Base-by-base conservation (phyloP, 2,888 invertebrate genomes). In the Macaria liturata region DNA sequence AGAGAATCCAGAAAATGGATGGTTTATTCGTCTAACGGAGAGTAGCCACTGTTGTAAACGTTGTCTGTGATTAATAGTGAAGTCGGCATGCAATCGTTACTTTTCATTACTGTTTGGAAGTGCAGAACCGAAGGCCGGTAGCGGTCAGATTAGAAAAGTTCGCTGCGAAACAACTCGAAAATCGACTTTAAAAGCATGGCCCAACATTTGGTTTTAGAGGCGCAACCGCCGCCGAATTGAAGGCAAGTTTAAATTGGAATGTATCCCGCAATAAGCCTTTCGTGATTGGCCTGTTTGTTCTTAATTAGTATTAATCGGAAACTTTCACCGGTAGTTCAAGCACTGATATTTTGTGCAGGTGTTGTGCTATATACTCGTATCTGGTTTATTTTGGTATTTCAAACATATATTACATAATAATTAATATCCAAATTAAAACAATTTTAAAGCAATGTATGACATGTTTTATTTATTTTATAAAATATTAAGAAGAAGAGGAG, bases 121-220 rank as follows among this genome's bases (percentile, higher is more conserved):
- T 89, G 88, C 88, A 87, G 82, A 81, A 81, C 86, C 80, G 77
- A 83, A 84, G 78, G 81, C 84, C 74, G 75, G 81, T 72, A 78
- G 83, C 78, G 91, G 87, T 88, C 90, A 88, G 91, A 91, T 91
- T 91, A 91, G 91, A 91, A 91, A 91, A 91, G 85, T 91, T 91
- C 79, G 72, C 64, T 72, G 61, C 71, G 75, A 82, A 88, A 88
- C 86, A 88, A 86, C 81, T 88, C 85, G 83, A 91, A 91, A 90
- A 89, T 88, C 86, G 88, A 91, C 91, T 90, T 88, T 91, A 91
- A 88, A 86, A 86, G 81, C 86, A 83, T 80, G 74, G 79, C 79
- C 85, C 78, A 88, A 90, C 90, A 91, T 88, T 91, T 81, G 87
- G 87, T 89, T 91, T 91, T 91, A 84, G 86, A 89, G 84, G 80